Conservation (phyloP, 2,797 vertebrate genomes). For the Carcharodon carcharias region DNA sequence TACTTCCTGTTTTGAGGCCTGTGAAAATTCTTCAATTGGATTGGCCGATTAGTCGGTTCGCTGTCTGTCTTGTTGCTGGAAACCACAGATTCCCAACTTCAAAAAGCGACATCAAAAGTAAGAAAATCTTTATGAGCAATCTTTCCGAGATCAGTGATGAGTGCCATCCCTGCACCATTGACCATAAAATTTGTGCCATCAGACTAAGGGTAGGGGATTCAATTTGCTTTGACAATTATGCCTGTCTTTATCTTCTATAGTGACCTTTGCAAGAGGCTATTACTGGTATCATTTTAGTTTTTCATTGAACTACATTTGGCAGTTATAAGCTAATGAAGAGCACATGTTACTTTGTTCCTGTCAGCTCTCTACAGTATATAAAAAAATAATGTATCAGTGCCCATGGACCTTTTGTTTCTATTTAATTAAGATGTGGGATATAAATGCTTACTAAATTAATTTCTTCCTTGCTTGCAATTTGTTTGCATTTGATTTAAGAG, state of each 20-base stretch:
- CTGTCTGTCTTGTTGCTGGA: too few species aligned
- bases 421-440: background rate
- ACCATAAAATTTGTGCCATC: background rate
- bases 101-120: background rate
- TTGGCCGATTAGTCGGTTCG: too few species aligned
- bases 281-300: background rate
- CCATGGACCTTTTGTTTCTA: background rate
- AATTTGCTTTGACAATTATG: background rate
- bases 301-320: background rate
- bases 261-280: background rate
- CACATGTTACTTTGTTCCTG: background rate
- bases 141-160: background rate
- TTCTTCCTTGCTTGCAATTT: background rate
- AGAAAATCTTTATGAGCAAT: background rate
- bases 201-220: background rate
- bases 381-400: background rate
- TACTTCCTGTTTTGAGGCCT: too few species aligned
- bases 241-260: background rate
- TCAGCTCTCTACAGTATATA: background rate
- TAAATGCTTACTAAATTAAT: background rate
- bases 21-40: too few species aligned
- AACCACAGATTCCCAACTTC: too few species aligned
- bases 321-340: background rate
- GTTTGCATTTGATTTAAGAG: background rate
- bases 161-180: background rate